A percentile compares a stretch with the other conserved stretches of the same genome.
phyloP scores from a whole-genome alignment of 2,113 vertebrate species.

The Hippocampus abdominalis region DNA sequence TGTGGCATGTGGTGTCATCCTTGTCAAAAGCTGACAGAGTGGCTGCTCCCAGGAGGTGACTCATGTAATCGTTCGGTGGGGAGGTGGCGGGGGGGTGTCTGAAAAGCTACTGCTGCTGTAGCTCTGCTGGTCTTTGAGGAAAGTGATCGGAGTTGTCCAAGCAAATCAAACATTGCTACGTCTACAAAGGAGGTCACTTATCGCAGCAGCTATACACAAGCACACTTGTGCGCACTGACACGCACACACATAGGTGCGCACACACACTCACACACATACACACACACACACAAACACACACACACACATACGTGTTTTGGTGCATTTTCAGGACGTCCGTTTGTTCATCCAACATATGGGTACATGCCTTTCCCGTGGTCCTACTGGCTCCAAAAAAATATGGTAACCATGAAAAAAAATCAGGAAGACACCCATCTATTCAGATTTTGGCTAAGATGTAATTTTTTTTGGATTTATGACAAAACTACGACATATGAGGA shows the following conservation, averaged over 20 bases:
- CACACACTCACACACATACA: too few species aligned
- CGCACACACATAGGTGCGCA: conserved; percentile 6
- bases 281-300: conserved; percentile 22
- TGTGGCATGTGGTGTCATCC: conserved; percentile 38
- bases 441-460: too few species aligned
- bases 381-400: too few species aligned
- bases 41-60: conserved; percentile 40
- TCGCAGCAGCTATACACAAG: conserved; percentile 30
- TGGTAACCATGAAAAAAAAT: too few species aligned
- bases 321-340: too few species aligned
- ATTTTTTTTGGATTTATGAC: too few species aligned
- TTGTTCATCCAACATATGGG: too few species aligned
- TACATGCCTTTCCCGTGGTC: too few species aligned
- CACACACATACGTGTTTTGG: too few species aligned
- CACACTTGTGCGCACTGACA: too few species aligned
- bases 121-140: conserved; percentile 40
- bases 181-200: conserved; percentile 57
- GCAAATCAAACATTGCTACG: conserved; percentile 57
- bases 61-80: conserved; percentile 23
- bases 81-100: not conserved
- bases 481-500: too few species aligned
- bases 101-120: conserved; percentile 46
- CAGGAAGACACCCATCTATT: too few species aligned
- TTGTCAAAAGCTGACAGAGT: conserved; percentile 58
- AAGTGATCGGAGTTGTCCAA: conserved; percentile 55